Percentiles rank a stretch among this genome's conserved stretches.
Evolutionary conservation across 2,113 vertebrate genomes (phyloP).

Genomic region (Oncorhynchus tshawytscha): DNA sequence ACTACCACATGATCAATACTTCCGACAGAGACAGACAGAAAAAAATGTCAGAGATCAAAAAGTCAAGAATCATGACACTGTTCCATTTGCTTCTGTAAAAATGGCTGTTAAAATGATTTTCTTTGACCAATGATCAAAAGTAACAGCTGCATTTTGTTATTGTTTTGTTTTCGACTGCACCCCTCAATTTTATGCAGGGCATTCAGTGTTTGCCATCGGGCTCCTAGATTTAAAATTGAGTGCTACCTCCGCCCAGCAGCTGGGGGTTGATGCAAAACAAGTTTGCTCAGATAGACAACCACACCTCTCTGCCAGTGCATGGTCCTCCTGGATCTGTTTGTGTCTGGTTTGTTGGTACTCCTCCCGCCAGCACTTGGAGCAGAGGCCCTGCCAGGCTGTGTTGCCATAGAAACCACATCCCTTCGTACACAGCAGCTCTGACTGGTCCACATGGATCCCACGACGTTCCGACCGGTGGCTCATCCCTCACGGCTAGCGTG

Average conservation of each 20-base stretch:
- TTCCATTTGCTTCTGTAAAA: too few species aligned
- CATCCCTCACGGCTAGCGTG: conserved; percentile 68
- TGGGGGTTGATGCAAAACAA: neutral
- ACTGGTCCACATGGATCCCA: conserved; percentile 93
- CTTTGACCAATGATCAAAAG: too few species aligned
- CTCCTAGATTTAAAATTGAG: too few species aligned
- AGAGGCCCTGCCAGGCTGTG: conserved; percentile 89
- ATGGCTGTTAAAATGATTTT: too few species aligned
- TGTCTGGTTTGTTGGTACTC: conserved; percentile 86
- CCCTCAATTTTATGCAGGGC: too few species aligned
- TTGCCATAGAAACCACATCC: conserved; percentile 98
- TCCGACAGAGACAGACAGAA: neutral
- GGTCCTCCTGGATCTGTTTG: conserved; percentile 95
- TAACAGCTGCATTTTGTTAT: too few species aligned
- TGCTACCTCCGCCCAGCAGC: too few species aligned
- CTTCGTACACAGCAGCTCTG: conserved; percentile 92
- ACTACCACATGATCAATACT: neutral
- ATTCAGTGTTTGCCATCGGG: too few species aligned
- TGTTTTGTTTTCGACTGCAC: too few species aligned
- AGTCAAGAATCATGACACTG: too few species aligned
- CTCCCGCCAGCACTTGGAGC: conserved; percentile 96
- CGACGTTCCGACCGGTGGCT: conserved; percentile 83
- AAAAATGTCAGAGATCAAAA: too few species aligned
- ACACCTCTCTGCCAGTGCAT: conserved; percentile 91
- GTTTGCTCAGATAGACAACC: neutral